Percentiles rank a stretch among this genome's conserved stretches.
phyloP scores from a whole-genome alignment of 2,888 invertebrate genomes.

The Patella depressa region DNA sequence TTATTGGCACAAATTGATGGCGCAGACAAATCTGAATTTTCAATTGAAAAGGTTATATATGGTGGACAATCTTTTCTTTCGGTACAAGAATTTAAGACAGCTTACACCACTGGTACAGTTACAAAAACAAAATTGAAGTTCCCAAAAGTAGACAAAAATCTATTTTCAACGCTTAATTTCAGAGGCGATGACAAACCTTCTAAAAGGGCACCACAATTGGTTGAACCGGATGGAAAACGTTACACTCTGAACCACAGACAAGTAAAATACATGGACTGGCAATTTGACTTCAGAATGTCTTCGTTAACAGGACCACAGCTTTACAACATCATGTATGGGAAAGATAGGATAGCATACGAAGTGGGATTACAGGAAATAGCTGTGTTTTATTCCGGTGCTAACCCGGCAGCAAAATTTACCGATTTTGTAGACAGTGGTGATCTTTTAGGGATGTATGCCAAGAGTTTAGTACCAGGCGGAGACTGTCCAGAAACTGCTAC shows the following conservation, averaged over 20 bases:
- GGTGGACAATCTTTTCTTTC: constrained; percentile 35
- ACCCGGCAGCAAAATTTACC: constrained; percentile 43
- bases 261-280: constrained; percentile 60
- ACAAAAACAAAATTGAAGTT: constrained; percentile 8
- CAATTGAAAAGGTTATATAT: constrained; percentile 43
- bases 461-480: constrained; percentile 53
- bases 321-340: constrained; percentile 53
- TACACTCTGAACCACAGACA: constrained; percentile 54
- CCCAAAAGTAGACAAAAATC: neutral
- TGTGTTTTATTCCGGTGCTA: constrained; percentile 54
- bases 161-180: constrained; percentile 33
- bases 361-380: constrained; percentile 60
- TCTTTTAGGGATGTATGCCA: constrained; percentile 45
- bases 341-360: constrained; percentile 62
- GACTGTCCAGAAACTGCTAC: constrained; percentile 61
- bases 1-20: constrained; percentile 47
- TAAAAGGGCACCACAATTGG: constrained; percentile 45
- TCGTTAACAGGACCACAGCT: constrained; percentile 54
- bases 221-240: constrained; percentile 61
- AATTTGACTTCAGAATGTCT: constrained; percentile 57
- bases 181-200: constrained; percentile 32
- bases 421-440: constrained; percentile 54
- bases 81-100: constrained; percentile 31
- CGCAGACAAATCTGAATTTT: constrained; percentile 34
- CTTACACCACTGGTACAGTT: constrained; percentile 25